phyloP scores from a whole-genome alignment of 2,888 invertebrate genomes.

The Salpingus planirostris region DNA sequence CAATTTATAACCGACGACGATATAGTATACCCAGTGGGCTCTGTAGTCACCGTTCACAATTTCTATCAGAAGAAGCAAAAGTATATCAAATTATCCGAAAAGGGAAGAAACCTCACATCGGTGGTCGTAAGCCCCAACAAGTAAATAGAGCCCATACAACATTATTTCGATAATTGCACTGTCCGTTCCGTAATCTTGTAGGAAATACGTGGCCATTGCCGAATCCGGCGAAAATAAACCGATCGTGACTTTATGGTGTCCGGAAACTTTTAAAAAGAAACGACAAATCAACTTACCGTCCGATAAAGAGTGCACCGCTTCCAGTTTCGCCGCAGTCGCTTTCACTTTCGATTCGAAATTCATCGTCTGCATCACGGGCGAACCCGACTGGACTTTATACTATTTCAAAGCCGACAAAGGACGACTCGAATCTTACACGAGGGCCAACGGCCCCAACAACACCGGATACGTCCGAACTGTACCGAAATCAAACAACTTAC shows the following conservation, averaged over 20 bases:
- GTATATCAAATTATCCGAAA: conserved; percentile 60
- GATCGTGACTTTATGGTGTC: conserved; percentile 61
- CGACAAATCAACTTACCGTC: conserved; percentile 50
- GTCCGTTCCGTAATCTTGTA: conserved; percentile 35
- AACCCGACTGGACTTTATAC: conserved; percentile 74
- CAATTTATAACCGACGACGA: conserved; percentile 66
- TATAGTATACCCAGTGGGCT: conserved; percentile 72
- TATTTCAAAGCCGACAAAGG: conserved; percentile 78
- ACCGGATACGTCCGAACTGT: conserved; percentile 57
- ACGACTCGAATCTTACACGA: conserved; percentile 65
- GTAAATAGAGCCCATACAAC: no score
- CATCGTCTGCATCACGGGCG: conserved; percentile 69
- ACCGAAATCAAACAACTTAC: no score
- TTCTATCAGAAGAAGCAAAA: conserved; percentile 62
- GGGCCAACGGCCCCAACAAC: conserved; percentile 62
- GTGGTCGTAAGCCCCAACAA: conserved; percentile 58
- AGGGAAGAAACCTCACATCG: conserved; percentile 54
- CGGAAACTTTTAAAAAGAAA: conserved; percentile 58
- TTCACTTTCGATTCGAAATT: conserved; percentile 79
- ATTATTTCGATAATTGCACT: no score
- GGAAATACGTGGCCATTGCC: conserved; percentile 56
- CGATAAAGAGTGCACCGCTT: conserved; percentile 43
- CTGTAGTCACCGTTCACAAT: conserved; percentile 66
- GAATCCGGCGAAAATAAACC: conserved; percentile 59
- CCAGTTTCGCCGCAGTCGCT: conserved; percentile 57